These are phyloP conservation scores for Siniperca chuatsi DNA, from an alignment of 2,113 vertebrate genomes.

Conservation along the genomic window DNA sequence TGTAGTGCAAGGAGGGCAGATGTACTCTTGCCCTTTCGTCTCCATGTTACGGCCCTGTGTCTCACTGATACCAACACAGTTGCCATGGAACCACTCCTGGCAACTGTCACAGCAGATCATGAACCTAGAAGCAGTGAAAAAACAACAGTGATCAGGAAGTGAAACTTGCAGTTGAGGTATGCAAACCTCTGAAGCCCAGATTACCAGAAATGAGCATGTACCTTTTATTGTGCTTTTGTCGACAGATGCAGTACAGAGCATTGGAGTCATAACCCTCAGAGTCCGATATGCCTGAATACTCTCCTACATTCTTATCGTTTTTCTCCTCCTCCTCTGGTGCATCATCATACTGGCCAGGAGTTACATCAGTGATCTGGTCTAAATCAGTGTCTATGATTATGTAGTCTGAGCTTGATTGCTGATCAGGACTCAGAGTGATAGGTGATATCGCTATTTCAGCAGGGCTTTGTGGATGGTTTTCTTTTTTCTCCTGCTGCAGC, in stretches of 20 bases:
- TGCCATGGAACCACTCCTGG: constrained; percentile 94
- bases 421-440: constrained; percentile 68
- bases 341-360: constrained; percentile 69
- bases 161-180: constrained; percentile 42
- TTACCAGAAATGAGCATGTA: constrained; percentile 62
- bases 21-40: constrained; percentile 89
- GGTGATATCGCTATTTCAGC: constrained; percentile 56
- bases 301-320: constrained; percentile 16
- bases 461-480: constrained; percentile 18
- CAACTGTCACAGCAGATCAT: constrained; percentile 96
- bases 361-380: constrained; percentile 44
- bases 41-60: constrained; percentile 87
- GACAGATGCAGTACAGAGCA: constrained; percentile 90
- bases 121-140: constrained; percentile 84
- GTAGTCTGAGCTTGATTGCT: constrained; percentile 75
- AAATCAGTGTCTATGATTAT: constrained; percentile 71
- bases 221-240: constrained; percentile 92
- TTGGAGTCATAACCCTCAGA: constrained; percentile 86
- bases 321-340: constrained; percentile 55
- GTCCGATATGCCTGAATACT: constrained; percentile 76
- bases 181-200: constrained; percentile 39
- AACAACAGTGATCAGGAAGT: constrained; percentile 42
- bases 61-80: constrained; percentile 93
- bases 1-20: constrained; percentile 90
- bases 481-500: constrained; percentile 72